phyloP scores from a whole-genome alignment of 2,888 invertebrate genomes.

The Camptogramma bilineatum region DNA sequence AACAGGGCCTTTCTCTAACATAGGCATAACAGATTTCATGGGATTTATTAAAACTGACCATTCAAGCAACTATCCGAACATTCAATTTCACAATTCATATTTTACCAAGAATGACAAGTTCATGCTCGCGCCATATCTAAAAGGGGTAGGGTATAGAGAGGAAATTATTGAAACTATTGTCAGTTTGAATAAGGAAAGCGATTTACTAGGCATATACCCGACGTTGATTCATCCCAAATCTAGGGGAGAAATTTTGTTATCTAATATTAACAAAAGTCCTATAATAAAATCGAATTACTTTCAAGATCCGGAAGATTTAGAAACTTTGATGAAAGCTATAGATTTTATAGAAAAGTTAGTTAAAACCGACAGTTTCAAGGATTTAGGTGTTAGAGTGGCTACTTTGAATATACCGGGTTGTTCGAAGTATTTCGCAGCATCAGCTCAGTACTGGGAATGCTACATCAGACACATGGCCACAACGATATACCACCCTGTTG shows the following conservation, averaged over 20 bases:
- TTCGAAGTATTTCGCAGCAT: conserved; percentile 48
- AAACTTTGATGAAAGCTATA: conserved; percentile 33
- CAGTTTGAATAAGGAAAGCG: conserved; percentile 56
- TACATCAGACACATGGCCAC: conserved; percentile 81
- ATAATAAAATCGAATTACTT: conserved; percentile 35
- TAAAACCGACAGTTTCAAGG: conserved; percentile 27
- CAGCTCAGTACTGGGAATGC: conserved; percentile 85
- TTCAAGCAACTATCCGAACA: conserved; percentile 73
- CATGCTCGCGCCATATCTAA: conserved; percentile 36
- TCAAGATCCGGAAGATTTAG: conserved; percentile 34
- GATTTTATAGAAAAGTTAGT: conserved; percentile 25
- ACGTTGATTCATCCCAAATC: conserved; percentile 80
- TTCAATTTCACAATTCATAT: conserved; percentile 75
- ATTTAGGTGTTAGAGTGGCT: conserved; percentile 23
- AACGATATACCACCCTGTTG: conserved; percentile 88
- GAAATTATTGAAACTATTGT: conserved; percentile 51
- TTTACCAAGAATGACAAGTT: conserved; percentile 56
- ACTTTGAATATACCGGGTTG: conserved; percentile 31
- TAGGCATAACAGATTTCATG: conserved; percentile 64
- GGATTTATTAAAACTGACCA: conserved; percentile 80
- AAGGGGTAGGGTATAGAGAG: conserved; percentile 30
- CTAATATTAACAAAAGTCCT: conserved; percentile 20
- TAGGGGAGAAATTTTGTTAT: conserved; percentile 83
- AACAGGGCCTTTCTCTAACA: conserved; percentile 29
- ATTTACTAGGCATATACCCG: conserved; percentile 67